Conservation (phyloP, 2,113 vertebrate genomes). For the Barnardius zonarius region DNA sequence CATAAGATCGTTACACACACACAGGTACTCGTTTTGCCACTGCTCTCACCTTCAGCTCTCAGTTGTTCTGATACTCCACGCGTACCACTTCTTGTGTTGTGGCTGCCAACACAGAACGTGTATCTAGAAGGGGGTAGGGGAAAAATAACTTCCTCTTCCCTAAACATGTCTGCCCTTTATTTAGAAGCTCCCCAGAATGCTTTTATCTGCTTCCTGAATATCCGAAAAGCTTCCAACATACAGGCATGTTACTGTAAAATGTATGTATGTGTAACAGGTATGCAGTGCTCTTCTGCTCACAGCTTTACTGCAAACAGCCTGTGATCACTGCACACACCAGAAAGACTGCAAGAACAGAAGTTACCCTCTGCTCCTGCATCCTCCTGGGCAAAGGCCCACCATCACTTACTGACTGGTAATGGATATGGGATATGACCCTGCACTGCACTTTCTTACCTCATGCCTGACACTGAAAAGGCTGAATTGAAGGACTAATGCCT, state of each 20-base stretch:
- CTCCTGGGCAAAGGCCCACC: not conserved
- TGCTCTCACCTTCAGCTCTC: not conserved
- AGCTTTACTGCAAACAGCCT: not conserved
- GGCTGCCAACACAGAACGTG: not conserved
- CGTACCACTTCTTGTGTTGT: too few species aligned
- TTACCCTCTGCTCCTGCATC: not conserved
- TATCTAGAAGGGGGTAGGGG: not conserved
- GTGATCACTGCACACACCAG: not conserved
- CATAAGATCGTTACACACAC: fast-evolving
- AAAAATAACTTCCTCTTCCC: not conserved
- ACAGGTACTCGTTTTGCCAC: not conserved
- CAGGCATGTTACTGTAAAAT: fast-evolving
- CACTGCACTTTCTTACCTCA: not conserved
- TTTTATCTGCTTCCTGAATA: not conserved
- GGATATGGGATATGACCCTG: fast-evolving
- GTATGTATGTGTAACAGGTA: fast-evolving
- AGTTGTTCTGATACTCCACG: not conserved
- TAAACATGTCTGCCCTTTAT: not conserved
- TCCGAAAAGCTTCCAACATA: not conserved
- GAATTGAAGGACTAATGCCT: not conserved
- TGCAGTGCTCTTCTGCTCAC: fast-evolving
- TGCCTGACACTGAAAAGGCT: not conserved
- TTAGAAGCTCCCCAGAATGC: not conserved
- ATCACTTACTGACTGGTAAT: not conserved
- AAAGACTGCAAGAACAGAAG: not conserved